Conservation (phyloP, 2,888 invertebrate species). For the Eupeodes luniger region DNA sequence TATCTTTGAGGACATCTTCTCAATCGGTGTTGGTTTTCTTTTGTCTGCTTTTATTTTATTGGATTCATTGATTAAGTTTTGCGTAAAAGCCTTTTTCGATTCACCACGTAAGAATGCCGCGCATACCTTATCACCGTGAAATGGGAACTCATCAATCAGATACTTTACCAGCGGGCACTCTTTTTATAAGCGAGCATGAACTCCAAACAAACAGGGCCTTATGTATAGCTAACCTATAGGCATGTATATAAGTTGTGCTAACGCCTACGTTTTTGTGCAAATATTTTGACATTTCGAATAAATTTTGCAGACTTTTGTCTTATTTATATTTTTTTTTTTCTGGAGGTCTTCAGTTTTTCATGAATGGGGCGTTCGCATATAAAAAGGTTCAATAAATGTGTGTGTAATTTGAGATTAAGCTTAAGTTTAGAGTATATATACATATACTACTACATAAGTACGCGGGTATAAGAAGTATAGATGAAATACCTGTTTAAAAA, state of each 20-base stretch:
- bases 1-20: conserved; percentile 81
- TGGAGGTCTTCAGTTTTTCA: conserved; percentile 27
- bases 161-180: conserved; percentile 47
- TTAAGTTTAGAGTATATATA: conserved; percentile 2
- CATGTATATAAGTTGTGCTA: conserved; percentile 39
- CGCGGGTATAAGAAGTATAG: not conserved
- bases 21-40: conserved; percentile 73
- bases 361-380: conserved; percentile 50
- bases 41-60: not conserved
- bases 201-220: conserved; percentile 41
- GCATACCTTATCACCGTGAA: conserved; percentile 34
- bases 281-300: conserved; percentile 64
- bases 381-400: conserved; percentile 8
- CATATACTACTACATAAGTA: not conserved
- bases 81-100: conserved; percentile 62
- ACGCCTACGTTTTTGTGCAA: conserved; percentile 65
- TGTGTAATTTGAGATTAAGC: conserved; percentile 42
- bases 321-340: not conserved
- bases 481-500: conserved; percentile 41
- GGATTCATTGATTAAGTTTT: conserved; percentile 70
- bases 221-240: not conserved
- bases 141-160: conserved; percentile 71
- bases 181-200: conserved; percentile 4
- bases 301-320: conserved; percentile 38
- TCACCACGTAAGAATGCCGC: conserved; percentile 68